Base-by-base conservation (phyloP, 2,113 vertebrate genomes). In the Dipodomys merriami region DNA sequence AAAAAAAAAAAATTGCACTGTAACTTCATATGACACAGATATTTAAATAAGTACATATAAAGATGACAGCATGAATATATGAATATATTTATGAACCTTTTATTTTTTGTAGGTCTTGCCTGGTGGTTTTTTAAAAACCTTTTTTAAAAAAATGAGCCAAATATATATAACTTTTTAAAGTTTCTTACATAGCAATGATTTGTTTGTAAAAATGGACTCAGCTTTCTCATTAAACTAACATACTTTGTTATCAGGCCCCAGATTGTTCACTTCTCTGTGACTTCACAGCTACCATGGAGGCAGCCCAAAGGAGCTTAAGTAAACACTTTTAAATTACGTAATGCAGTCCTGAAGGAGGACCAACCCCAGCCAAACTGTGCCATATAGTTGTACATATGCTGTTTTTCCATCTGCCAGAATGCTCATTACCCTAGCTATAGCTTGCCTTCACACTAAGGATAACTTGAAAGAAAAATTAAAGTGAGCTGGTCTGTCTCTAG, bases 201-300 rank as follows among this genome's bases (percentile, higher is more conserved):
- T 44, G 11, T 62, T 53, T 30, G 25, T 64, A 73, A 85, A 88
- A 83, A 74, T 29, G 90, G 49, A 92, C 68, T 86, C 27, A 44
- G 76, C 68, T 65, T 80, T 91, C 71, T 74, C 19, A 7, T 88
- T 95, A 89, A 91, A 91, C 39, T 81, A 83, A 86, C 6, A 88
- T 65, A 79, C 81, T 94, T 91, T 93, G 67, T 92, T 96, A 91
- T 93, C 65, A 80, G 78, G 81, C 60, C 73, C 90, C 68, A 93
- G 84, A 93, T 44, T 94, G 68, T 86, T 94, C 44, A 35, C 65
- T 90, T 96, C 67, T 85, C 86, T 72, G 35, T 96, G 95, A 94
- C 87, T 92, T 94, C 93, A 96, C 80, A 94, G 96, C 93, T 93
- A 93, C 93, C 95, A 96, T 95, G 95, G 95, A 96, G 93, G 89